Evolutionary conservation across 2,113 vertebrate species (phyloP), one percentile per base, ranked within the genome.

Genomic region (Benitochromis conjunctus): DNA sequence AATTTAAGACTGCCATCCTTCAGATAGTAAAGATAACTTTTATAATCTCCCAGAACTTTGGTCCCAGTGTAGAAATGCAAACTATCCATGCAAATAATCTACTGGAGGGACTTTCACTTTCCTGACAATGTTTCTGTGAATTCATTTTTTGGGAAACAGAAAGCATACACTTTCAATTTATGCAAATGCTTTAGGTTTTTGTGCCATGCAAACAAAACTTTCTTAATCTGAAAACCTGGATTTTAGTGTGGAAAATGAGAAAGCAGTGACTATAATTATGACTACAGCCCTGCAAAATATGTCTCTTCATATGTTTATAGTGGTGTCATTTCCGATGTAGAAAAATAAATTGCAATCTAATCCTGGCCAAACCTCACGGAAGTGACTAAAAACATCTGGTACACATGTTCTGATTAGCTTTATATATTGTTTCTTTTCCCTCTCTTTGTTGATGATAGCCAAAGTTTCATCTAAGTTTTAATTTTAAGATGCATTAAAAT

Each of bases 131-230:
- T 74, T 46, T 48, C 41, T 74, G 1, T 29, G 9, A 29, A 19
- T 29, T 74, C 3, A 19, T 0, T 29, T 74, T 43, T 71, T 46
- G 38, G 24, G 14, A 74, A 74, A 74, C 43, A 29, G 21, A 74
- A 19, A 48, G 21, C 0, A 48, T 29, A 0, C 14, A 11, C 48
- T 74, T 48, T 19, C 24, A 31, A 0, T 51, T 29, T 51, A 16
- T 74, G 4, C 24, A 74, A 31, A 26, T 3, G n/a, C 0, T 74
- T 46, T 16, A 1, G 43, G 14, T 9, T 48, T 71, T 71, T 46
- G 12, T 71, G n/a, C 13, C 13, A 69, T 46, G 5, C 13, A 14
- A 26, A 71, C 13, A 71, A 71, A 48, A 71, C 1, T 74, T 74
- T 31, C 24, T 2, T 76, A 5, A 13, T 26, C 18, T 51, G 43